Evolutionary conservation across 2,888 invertebrate species (phyloP), one percentile per base, ranked within the genome.

Genomic region (Nymphalis c-album): DNA sequence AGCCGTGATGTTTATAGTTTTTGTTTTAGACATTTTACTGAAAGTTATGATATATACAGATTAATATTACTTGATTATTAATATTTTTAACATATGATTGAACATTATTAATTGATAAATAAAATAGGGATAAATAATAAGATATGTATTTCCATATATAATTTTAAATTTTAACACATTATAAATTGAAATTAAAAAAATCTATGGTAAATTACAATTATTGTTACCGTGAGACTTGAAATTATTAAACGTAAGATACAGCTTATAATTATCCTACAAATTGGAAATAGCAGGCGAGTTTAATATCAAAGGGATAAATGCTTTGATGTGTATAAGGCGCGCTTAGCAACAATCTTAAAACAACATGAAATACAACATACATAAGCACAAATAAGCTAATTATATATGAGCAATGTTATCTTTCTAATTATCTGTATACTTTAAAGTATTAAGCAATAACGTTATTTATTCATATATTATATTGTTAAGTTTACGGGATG

Each of bases 251-350:
- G 61, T 66, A 67, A 61, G 55, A 60, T 63, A 61, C 62, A 47
- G 50, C 47, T 64, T 60, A 74, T 78, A 81, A 82, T 84, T 83
- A 81, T 79, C 80, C 76, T 78, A 79, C 78, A 84, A 85, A 84
- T 84, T 84, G 80, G 73, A 76, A 78, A 75, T 78, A 77, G 73
- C 82, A 80, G 78, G 81, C 80, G 76, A 80, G 70, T 74, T 61
- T 65, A 53, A 46, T 60, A 75, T 80, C 78, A 81, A 81, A 81
- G 78, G 76, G 78, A 64, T 47, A n/a, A 64, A 55, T 18, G 69
- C 82, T 81, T 84, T 84, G 80, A 82, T 79, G 77, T 80, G 53
- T 53, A 22, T 13, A 26, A 69, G 73, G 72, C 67, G 69, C 48
- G 48, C 72, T 76, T 50, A 55, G 22, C 73, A 71, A 71, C 73